Evolutionary conservation across 1,140 invertebrate species (phyloP).

Genomic region (Heterodera carotae): DNA sequence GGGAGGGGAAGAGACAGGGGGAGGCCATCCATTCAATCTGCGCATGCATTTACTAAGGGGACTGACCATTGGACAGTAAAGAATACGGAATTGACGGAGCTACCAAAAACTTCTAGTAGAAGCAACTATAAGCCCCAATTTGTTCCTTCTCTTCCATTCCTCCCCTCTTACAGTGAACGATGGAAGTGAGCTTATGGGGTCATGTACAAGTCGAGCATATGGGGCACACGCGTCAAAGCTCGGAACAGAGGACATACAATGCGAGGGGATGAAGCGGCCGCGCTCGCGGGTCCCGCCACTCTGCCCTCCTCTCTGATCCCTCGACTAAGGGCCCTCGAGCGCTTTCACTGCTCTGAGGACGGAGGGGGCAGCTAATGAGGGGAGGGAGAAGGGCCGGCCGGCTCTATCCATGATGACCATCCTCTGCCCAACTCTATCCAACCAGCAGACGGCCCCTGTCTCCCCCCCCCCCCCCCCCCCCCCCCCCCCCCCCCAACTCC

Average conservation of each 20-base stretch:
- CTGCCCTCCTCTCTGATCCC: background rate
- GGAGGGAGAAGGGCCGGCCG: background rate
- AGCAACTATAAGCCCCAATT: too few relatives aligned
- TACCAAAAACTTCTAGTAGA: background rate
- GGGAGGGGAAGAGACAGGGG: too few relatives aligned
- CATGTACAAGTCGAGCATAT: background rate
- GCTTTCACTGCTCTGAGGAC: background rate
- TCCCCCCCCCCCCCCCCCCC: too few relatives aligned
- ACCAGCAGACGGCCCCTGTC: background rate
- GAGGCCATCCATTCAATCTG: background rate
- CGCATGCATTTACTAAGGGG: background rate
- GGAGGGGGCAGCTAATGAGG: slow-evolving; percentile 6
- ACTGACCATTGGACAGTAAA: background rate
- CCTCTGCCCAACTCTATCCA: background rate
- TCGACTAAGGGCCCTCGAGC: slow-evolving; percentile 4
- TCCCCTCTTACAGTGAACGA: background rate
- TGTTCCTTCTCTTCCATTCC: background rate
- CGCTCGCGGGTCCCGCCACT: background rate
- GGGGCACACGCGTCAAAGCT: background rate
- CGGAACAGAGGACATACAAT: slow-evolving; percentile 1
- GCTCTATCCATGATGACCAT: background rate
- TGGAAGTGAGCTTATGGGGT: background rate
- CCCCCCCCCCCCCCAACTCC: background rate
- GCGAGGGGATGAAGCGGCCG: background rate
- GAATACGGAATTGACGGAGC: background rate